Evolutionary conservation across 1,140 invertebrate genomes (phyloP).

Genomic region (Calliopsis andreniformis): DNA sequence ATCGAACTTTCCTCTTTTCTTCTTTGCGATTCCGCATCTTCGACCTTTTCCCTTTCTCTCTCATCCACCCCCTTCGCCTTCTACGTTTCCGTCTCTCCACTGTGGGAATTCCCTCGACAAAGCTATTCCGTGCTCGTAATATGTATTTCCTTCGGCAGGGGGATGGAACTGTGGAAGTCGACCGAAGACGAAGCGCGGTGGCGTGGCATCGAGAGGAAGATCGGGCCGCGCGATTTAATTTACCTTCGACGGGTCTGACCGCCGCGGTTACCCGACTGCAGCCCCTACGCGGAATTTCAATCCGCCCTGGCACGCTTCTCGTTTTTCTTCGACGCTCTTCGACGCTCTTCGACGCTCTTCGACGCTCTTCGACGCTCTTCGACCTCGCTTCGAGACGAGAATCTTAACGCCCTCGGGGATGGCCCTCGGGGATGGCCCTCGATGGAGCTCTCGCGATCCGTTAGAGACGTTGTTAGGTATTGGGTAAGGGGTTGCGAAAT

Average conservation of each 20-base stretch:
- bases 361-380: too few species aligned
- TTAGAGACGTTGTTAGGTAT: too few species aligned
- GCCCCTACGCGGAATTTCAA: slow-evolving; percentile 43
- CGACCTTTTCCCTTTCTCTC: background rate
- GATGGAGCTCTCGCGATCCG: too few species aligned
- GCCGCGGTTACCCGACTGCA: slow-evolving; percentile 8
- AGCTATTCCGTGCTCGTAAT: slow-evolving; percentile 8
- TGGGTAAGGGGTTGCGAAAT: too few species aligned
- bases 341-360: too few species aligned
- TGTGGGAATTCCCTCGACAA: background rate
- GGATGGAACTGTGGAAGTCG: background rate
- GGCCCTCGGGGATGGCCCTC: too few species aligned
- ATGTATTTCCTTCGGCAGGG: background rate
- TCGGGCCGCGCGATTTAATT: slow-evolving; percentile 48
- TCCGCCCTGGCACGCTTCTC: background rate
- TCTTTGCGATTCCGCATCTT: background rate
- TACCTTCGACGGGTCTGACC: slow-evolving; percentile 33
- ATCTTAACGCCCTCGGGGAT: too few species aligned
- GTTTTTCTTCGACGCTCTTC: background rate
- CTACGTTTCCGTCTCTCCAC: background rate
- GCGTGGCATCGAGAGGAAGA: slow-evolving; percentile 21
- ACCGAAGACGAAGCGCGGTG: too few species aligned
- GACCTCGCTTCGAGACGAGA: background rate
- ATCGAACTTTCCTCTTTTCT: slow-evolving; percentile 29
- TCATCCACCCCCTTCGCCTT: background rate